These are phyloP conservation scores for Picus viridis DNA, from an alignment of 2,797 vertebrate genomes.

Conservation along the genomic window DNA sequence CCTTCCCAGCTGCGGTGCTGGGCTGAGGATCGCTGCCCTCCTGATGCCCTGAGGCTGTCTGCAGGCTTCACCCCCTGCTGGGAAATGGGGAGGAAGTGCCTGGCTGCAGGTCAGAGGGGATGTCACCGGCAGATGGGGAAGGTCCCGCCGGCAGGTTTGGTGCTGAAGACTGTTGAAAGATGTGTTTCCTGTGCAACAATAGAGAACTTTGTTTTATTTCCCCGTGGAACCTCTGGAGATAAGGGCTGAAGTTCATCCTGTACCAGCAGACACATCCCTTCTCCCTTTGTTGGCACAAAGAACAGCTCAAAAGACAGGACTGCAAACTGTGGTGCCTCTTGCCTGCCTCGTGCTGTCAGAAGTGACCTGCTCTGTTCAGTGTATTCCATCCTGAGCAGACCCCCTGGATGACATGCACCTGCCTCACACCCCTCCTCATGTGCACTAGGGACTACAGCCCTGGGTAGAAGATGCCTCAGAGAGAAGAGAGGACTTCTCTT, in stretches of 20 bases:
- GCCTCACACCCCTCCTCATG: fast-evolving
- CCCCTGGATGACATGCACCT: not conserved
- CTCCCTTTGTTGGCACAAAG: not conserved
- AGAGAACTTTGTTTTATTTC: not conserved
- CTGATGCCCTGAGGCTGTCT: fast-evolving
- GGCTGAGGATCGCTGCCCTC: not conserved
- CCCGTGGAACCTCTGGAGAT: slow-evolving; percentile 10
- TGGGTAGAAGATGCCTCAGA: not conserved
- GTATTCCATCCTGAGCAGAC: not conserved
- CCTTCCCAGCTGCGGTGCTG: fast-evolving
- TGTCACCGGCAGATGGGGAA: not conserved
- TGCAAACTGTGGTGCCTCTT: not conserved
- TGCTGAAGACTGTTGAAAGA: not conserved
- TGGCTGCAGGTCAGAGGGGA: not conserved
- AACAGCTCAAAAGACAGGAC: not conserved
- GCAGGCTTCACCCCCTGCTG: fast-evolving
- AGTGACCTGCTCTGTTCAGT: not conserved
- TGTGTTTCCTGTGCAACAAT: slow-evolving; percentile 23
- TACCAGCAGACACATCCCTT: not conserved
- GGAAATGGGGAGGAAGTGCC: not conserved
- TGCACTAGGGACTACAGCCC: not conserved
- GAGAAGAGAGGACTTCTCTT: not conserved
- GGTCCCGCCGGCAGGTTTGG: not conserved
- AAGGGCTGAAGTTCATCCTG: slow-evolving; percentile 5
- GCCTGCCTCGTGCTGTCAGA: not conserved